Base-by-base conservation (phyloP, 2,113 vertebrate species). In the Ptyas mucosa region DNA sequence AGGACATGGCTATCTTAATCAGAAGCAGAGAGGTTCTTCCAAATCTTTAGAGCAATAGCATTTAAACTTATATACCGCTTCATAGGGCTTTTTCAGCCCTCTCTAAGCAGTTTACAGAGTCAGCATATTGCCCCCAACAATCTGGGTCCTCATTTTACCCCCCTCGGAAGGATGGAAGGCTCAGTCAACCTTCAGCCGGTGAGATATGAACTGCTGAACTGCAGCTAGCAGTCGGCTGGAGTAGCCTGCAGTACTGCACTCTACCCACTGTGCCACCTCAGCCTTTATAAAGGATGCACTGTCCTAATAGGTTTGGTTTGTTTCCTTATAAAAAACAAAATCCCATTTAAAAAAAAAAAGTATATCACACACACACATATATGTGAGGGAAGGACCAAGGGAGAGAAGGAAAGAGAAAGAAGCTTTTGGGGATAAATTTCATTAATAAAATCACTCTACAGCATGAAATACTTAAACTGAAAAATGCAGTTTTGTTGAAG, bases 381-480 rank as follows among this genome's bases (percentile, higher is more conserved):
- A 53, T 3, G 3, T 53, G 53, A 54, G 3, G 15, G 53, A 54
- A 23, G 58, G 58, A 69, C 11, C 1, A 5, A 69, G 61, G 26
- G 61, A 64, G 11, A 14, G 29, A n/a, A 69, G 12, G 11, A 69
- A 11, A 69, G 12, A 69, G 1, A 69, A 69, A n/a, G 11, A 85
- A 18, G 12, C 1, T 46, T 58, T 64, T 52, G n/a, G 24, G 34
- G 53, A 52, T 8, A 69, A 8, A 85, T 10, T 85, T 86, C 0
- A 88, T 81, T 93, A 95, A 5, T 92, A 52, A n/a, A 21, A 93
- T 81, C 0, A 52, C 90, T 94, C 93, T 58, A 81, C n/a, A 89
- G 53, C 91, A 91, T 91, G 94, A 93, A 95, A 43, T 9, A 26
- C 87, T 88, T 91, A 26, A 61, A 9, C 24, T 61, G 57, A 61